A percentile compares a stretch with the other conserved stretches of the same genome.
Conservation (phyloP, 2,797 vertebrate genomes). For the Xenentodon cancila region DNA sequence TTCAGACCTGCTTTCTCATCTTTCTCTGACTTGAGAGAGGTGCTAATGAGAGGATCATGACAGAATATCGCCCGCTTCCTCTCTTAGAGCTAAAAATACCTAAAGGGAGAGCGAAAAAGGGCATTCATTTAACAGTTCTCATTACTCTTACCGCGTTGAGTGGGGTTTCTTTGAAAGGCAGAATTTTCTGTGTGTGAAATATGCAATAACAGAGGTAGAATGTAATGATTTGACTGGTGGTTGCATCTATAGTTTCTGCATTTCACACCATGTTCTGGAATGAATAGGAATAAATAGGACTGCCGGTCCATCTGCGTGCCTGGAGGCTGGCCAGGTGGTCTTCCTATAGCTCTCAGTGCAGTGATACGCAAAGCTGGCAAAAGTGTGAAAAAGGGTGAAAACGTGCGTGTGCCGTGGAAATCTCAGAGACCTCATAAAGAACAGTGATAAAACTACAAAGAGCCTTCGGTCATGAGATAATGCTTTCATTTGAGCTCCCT, state of each 20-base stretch:
- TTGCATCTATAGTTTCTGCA: constrained; percentile 37
- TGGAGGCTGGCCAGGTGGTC: constrained; percentile 70
- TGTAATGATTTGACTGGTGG: constrained; percentile 21
- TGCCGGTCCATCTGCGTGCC: constrained; percentile 63
- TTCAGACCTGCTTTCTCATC: constrained; percentile 40
- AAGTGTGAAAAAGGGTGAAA: constrained; percentile 36
- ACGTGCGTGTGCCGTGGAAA: constrained; percentile 27
- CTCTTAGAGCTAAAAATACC: constrained; percentile 71
- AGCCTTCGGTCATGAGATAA: constrained; percentile 22
- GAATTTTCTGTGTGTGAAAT: constrained; percentile 23
- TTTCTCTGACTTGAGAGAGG: constrained; percentile 48
- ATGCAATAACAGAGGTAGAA: constrained; percentile 16
- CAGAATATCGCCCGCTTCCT: constrained; percentile 59
- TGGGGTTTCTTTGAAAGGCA: constrained; percentile 23
- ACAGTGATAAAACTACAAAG: constrained; percentile 13
- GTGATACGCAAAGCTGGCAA: constrained; percentile 38
- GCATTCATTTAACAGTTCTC: constrained; percentile 60
- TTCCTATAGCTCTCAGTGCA: constrained; percentile 43
- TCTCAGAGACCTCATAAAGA: constrained; percentile 35
- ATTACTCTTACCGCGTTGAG: constrained; percentile 46
- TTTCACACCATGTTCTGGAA: constrained; percentile 60
- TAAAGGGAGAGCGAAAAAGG: constrained; percentile 40
- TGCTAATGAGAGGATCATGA: constrained; percentile 61
- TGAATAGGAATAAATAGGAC: constrained; percentile 50
- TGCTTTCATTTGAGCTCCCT: not conserved